Evolutionary conservation across 2,888 invertebrate genomes (phyloP), one percentile per base, ranked within the genome.

Genomic region (Vandiemenella viatica): DNA sequence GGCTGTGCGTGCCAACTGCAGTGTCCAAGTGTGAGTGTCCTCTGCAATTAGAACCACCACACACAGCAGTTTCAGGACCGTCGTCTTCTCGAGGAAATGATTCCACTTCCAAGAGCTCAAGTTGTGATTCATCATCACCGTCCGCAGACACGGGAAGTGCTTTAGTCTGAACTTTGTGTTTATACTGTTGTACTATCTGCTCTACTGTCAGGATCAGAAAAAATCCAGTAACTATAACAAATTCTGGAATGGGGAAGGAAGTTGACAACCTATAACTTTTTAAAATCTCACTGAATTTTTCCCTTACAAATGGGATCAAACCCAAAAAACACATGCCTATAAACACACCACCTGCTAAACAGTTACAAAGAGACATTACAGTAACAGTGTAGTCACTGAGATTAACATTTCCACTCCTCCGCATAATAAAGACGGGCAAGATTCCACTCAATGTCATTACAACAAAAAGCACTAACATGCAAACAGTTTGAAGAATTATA

Each of bases 311-410:
- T 3, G 66, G 65, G 17, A 68, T 53, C 6, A 67, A 56, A 43
- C 63, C 61, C 3, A 68, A 55, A 32, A 67, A 59, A 48, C 63
- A 64, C 45, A 65, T 63, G 1, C 62, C 65, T 8, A 68, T 56
- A 52, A 67, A 67, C 7, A 67, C 63, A 4, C 68, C 68, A 8
- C 65, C 66, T 16, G 63, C 60, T 42, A 66, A 56, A 50, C 66
- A 65, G 52, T 62, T 63, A 44, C 54, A 53, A 18, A 54, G 48
- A 16, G 54, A 54, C 8, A 54, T 54, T 17, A 51, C 46, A 8
- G 49, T 46, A 13, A 23, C 37, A 23, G 51, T 49, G 4, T 20
- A 40, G 5, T 48, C 48, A 48, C 50, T 55, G 2, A 55, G 41
- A 19, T 48, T 45, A 13, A 46, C 32, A n/a, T 44, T 50, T 16